phyloP scores from a whole-genome alignment of 2,888 invertebrate species.

The Apeira syringaria region DNA sequence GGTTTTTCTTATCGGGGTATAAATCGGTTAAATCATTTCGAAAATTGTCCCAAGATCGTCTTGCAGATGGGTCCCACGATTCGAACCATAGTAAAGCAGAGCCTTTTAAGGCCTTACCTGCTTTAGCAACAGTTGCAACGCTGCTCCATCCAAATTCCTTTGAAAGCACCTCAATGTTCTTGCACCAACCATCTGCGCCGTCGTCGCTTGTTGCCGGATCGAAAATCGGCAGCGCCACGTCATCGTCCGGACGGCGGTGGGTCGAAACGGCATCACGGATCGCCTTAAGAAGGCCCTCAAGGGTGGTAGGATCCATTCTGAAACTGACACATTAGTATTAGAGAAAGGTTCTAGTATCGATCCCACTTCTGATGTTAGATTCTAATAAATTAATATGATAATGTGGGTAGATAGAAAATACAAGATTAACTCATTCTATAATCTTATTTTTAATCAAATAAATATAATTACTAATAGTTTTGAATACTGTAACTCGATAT shows the following conservation, averaged over 20 bases:
- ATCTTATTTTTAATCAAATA: too few species aligned
- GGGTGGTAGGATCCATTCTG: conserved; percentile 12
- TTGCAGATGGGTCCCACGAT: conserved; percentile 1
- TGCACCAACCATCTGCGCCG: conserved; percentile 6
- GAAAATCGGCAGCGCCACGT: conserved; percentile 15
- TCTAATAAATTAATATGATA: too few species aligned
- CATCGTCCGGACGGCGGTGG: conserved; percentile 3
- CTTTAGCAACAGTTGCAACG: conserved; percentile 9
- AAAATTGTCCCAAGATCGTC: conserved; percentile 5
- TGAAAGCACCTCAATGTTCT: conserved; percentile 7
- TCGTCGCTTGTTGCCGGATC: conserved; percentile 6
- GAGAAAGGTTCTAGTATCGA: too few species aligned
- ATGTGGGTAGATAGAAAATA: too few species aligned
- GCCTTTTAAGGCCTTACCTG: conserved; percentile 23
- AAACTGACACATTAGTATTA: not conserved
- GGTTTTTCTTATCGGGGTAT: conserved; percentile 3
- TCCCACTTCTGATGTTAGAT: too few species aligned
- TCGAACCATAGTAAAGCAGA: conserved; percentile 21
- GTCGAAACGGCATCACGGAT: conserved; percentile 9
- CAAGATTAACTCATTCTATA: too few species aligned
- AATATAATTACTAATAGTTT: too few species aligned
- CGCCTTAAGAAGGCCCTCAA: conserved; percentile 9
- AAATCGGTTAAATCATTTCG: not conserved
- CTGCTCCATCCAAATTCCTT: conserved; percentile 18
- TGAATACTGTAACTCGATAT: too few species aligned